These are phyloP conservation scores for Elysia crispata DNA, from an alignment of 2,888 invertebrate species.

Conservation along the genomic window DNA sequence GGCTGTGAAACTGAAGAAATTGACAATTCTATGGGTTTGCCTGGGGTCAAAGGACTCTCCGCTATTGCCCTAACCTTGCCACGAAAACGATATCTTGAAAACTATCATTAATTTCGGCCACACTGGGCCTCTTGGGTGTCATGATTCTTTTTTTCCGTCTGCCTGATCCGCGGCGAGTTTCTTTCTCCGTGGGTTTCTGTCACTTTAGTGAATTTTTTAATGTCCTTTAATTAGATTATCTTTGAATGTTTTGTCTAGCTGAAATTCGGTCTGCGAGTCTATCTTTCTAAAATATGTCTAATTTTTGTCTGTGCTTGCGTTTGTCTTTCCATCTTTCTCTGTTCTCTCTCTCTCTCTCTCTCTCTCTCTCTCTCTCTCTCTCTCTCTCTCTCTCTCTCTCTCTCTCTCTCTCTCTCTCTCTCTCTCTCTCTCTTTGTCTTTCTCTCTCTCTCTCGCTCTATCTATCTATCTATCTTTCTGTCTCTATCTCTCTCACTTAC, in stretches of 20 bases:
- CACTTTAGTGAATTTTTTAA: background rate
- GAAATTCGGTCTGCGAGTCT: too few relatives aligned
- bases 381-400: background rate
- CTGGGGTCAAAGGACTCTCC: too few relatives aligned
- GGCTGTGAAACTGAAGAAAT: too few relatives aligned
- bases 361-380: slow-evolving; percentile 42
- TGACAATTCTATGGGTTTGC: too few relatives aligned
- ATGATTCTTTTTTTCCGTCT: background rate
- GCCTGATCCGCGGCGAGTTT: background rate
- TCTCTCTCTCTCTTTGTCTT: background rate
- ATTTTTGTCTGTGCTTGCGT: background rate
- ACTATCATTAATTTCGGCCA: too few relatives aligned
- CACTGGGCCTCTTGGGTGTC: slow-evolving; percentile 12
- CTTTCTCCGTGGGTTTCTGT: background rate
- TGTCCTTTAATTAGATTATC: background rate
- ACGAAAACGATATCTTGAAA: too few relatives aligned
- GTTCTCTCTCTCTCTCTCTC: slow-evolving; percentile 37
- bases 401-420: slow-evolving; percentile 34
- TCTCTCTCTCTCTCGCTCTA: too few relatives aligned
- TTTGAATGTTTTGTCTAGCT: too few relatives aligned
- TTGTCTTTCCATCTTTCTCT: slow-evolving; percentile 1
- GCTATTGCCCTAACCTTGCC: too few relatives aligned
- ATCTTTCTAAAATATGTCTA: background rate
- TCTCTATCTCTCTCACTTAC: too few relatives aligned
- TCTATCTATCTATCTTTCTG: too few relatives aligned